Evolutionary conservation across 2,797 vertebrate genomes (phyloP).

Genomic region (Tauraco hartlaubi): DNA sequence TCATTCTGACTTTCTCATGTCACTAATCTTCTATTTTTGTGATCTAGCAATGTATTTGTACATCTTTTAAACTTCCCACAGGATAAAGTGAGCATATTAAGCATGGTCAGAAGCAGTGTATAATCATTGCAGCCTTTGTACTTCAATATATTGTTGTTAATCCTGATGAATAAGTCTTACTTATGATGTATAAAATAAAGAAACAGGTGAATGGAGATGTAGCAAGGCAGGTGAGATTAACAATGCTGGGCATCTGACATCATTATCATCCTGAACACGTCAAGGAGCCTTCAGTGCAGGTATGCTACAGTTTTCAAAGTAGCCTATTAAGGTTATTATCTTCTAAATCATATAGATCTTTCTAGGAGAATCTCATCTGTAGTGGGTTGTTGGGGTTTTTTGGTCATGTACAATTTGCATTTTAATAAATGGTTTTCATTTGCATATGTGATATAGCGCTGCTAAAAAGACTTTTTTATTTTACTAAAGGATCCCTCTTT

Average conservation of each 20-base stretch:
- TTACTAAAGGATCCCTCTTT: not conserved
- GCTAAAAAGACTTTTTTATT: not conserved
- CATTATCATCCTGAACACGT: not conserved
- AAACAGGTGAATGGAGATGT: not conserved
- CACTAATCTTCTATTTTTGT: not conserved
- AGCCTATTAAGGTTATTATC: not conserved
- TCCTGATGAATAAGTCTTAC: not conserved
- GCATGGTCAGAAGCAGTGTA: not conserved
- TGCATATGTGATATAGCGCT: not conserved
- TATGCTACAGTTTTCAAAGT: not conserved
- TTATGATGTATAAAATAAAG: not conserved
- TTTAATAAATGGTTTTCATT: not conserved
- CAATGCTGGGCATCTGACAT: not conserved
- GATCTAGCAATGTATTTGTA: not conserved
- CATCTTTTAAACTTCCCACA: not conserved
- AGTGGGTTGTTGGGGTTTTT: not conserved
- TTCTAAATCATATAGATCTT: not conserved
- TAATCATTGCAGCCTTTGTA: not conserved
- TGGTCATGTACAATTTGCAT: not conserved
- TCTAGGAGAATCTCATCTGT: not conserved
- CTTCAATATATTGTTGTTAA: not conserved
- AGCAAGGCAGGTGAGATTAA: not conserved
- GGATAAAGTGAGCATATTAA: not conserved
- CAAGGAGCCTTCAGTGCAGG: not conserved
- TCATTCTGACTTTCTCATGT: not conserved